Conservation (phyloP, 2,888 invertebrate species). For the Halictus quadricinctus region DNA sequence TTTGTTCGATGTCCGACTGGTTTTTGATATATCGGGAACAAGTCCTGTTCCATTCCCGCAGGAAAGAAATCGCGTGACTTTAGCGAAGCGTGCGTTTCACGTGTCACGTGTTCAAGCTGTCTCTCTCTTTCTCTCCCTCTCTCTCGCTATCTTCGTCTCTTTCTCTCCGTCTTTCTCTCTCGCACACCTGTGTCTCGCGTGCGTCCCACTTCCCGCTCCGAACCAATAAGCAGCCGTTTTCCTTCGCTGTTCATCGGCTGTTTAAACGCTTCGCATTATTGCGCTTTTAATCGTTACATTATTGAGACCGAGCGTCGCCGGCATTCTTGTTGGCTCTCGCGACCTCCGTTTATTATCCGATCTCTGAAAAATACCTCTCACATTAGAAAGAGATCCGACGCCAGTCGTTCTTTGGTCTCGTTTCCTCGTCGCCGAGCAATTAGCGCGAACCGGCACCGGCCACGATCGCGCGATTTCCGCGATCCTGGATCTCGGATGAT, state of each 20-base stretch:
- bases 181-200: constrained; percentile 36
- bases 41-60: neutral
- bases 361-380: neutral
- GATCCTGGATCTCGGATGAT: neutral
- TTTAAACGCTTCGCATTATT: constrained; percentile 22
- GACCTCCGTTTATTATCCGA: neutral
- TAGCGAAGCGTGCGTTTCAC: constrained; percentile 49
- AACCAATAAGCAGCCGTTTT: constrained; percentile 17
- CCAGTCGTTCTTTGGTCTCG: neutral
- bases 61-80: constrained; percentile 40
- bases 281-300: constrained; percentile 22
- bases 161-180: constrained; percentile 6
- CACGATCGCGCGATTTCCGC: neutral
- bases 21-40: neutral
- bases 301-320: neutral
- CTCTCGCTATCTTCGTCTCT: neutral
- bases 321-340: neutral
- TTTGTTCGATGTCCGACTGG: neutral
- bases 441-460: neutral
- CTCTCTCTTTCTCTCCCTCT: neutral
- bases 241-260: constrained; percentile 2
- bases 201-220: constrained; percentile 38
- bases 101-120: constrained; percentile 65
- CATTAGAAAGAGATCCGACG: neutral
- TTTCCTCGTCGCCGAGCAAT: neutral